Evolutionary conservation across 1,140 invertebrate species (phyloP).

Genomic region (Drosophila dunni): DNA sequence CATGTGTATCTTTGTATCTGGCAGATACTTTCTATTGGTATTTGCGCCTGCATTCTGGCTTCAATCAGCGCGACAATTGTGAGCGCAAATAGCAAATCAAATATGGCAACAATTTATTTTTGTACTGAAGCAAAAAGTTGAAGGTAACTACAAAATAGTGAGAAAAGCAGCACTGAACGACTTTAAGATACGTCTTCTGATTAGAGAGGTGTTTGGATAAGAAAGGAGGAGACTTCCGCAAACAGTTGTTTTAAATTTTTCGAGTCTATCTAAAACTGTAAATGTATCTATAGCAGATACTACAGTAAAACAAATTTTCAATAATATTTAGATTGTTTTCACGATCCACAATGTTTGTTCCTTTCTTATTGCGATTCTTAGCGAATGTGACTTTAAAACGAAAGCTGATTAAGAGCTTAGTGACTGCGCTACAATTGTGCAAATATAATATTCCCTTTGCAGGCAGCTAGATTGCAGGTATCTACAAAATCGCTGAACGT

Average conservation of each 20-base stretch:
- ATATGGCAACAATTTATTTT: slow-evolving; percentile 68
- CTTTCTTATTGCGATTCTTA: too few relatives aligned
- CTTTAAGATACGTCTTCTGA: slow-evolving; percentile 11
- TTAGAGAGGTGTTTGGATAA: not conserved
- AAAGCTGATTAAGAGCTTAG: slow-evolving; percentile 38
- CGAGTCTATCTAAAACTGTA: too few relatives aligned
- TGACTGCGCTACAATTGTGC: slow-evolving; percentile 10
- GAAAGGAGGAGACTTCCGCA: too few relatives aligned
- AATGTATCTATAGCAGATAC: too few relatives aligned
- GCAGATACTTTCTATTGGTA: not conserved
- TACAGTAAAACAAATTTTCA: too few relatives aligned
- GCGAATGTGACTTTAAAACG: not conserved
- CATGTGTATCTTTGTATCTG: slow-evolving; percentile 9
- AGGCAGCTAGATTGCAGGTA: slow-evolving; percentile 7
- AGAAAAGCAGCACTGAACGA: not conserved
- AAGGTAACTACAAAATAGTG: slow-evolving; percentile 17
- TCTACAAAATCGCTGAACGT: slow-evolving; percentile 7
- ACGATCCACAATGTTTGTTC: not conserved
- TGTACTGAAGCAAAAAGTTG: not conserved
- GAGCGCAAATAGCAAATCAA: slow-evolving; percentile 70
- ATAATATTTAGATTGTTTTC: too few relatives aligned
- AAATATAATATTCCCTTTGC: slow-evolving; percentile 25
- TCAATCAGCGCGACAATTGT: slow-evolving; percentile 62
- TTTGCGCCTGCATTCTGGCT: slow-evolving; percentile 22
- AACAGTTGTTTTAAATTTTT: too few relatives aligned